Evolutionary conservation across 2,888 invertebrate genomes (phyloP).

Genomic region (Lucinisca nassula): DNA sequence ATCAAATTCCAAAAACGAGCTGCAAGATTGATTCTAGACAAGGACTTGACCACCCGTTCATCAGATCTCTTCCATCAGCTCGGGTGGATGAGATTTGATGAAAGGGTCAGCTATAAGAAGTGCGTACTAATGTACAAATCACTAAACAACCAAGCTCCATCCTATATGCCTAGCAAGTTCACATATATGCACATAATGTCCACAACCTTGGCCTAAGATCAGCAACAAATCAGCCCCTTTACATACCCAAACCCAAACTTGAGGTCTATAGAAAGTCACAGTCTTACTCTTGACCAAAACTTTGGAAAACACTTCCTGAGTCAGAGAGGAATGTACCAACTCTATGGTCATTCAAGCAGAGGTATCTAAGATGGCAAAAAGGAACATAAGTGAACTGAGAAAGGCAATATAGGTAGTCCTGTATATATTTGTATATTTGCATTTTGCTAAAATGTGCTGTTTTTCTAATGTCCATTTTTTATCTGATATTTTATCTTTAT

Average conservation of each 20-base stretch:
- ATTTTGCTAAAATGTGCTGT: too few species aligned
- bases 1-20: conserved; percentile 21
- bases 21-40: conserved; percentile 16
- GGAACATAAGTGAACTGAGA: too few species aligned
- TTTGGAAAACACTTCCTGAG: too few species aligned
- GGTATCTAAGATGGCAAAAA: too few species aligned
- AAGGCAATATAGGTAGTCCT: too few species aligned
- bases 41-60: not conserved
- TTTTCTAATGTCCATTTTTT: too few species aligned
- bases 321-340: too few species aligned
- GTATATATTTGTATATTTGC: too few species aligned
- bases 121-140: conserved; percentile 18
- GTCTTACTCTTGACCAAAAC: not conserved
- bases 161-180: conserved; percentile 7
- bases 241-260: not conserved
- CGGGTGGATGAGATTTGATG: conserved; percentile 22
- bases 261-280: not conserved
- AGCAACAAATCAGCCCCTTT: not conserved
- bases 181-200: not conserved
- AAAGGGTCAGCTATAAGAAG: conserved; percentile 25
- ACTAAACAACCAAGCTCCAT: conserved; percentile 9
- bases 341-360: too few species aligned
- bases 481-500: too few species aligned
- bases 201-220: not conserved
- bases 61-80: conserved; percentile 1